These are phyloP conservation scores for Andrena minutula DNA, from an alignment of 2,888 invertebrate genomes.

Conservation along the genomic window DNA sequence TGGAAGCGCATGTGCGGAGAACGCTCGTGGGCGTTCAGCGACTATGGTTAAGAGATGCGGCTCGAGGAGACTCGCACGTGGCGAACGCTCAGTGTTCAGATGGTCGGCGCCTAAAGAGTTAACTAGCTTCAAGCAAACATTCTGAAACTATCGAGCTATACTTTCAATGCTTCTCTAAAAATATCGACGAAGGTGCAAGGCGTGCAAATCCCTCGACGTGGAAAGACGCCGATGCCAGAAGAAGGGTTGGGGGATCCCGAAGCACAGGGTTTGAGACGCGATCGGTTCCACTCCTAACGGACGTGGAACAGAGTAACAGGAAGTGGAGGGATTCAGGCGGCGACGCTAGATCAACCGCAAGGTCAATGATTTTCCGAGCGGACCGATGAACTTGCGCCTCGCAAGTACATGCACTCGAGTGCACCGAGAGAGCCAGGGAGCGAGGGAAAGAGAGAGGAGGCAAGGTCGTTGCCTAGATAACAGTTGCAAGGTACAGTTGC, in stretches of 20 bases:
- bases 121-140: too few relatives aligned
- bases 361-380: slow-evolving; percentile 80
- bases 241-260: too few relatives aligned
- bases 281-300: slow-evolving; percentile 52
- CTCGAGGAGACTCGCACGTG: too few relatives aligned
- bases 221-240: slow-evolving; percentile 14
- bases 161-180: too few relatives aligned
- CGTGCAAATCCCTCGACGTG: neutral
- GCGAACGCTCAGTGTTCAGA: too few relatives aligned
- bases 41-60: too few relatives aligned
- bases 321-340: slow-evolving; percentile 45
- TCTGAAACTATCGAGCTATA: too few relatives aligned
- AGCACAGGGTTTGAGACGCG: neutral
- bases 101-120: too few relatives aligned
- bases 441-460: slow-evolving; percentile 65
- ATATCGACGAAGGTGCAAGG: too few relatives aligned
- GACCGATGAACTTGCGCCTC: slow-evolving; percentile 73
- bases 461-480: slow-evolving; percentile 83
- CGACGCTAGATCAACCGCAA: slow-evolving; percentile 70
- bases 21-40: too few relatives aligned
- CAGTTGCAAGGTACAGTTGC: slow-evolving; percentile 81
- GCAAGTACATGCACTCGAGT: slow-evolving; percentile 38
- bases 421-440: slow-evolving; percentile 19
- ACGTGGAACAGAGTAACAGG: slow-evolving; percentile 54
- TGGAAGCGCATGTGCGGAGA: too few relatives aligned